These are phyloP conservation scores for Goniozus legneri DNA, from an alignment of 1,140 invertebrate genomes.

Conservation along the genomic window DNA sequence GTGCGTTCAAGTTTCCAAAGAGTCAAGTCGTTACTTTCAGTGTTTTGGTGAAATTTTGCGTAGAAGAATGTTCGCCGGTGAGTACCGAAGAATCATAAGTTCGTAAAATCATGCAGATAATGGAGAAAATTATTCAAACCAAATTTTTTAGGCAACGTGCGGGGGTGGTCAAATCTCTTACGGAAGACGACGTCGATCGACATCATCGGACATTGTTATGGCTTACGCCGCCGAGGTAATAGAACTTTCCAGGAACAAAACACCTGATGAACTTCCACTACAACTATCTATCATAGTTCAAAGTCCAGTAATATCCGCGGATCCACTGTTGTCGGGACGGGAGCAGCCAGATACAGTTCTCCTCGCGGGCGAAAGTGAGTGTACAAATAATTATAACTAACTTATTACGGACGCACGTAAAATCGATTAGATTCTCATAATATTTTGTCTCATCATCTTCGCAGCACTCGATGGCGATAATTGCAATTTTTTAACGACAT, in stretches of 20 bases:
- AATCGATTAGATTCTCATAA: no score
- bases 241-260: constrained; percentile 9
- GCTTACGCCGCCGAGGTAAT: constrained; percentile 6
- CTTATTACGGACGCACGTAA: no score
- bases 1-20: constrained; percentile 69
- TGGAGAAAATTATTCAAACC: not conserved
- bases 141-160: constrained; percentile 35
- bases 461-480: no score
- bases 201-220: constrained; percentile 2
- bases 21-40: constrained; percentile 67
- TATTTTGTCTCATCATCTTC: no score
- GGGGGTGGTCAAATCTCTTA: constrained; percentile 32
- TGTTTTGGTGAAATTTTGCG: constrained; percentile 67
- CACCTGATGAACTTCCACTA: constrained; percentile 40
- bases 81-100: constrained; percentile 18
- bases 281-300: constrained; percentile 46
- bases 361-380: constrained; percentile 34
- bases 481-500: no score
- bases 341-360: constrained; percentile 33
- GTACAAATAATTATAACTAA: no score
- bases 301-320: constrained; percentile 30
- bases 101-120: not conserved
- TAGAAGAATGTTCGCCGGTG: constrained; percentile 59
- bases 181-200: constrained; percentile 35
- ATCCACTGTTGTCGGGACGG: constrained; percentile 28